phyloP scores from a whole-genome alignment of 2,888 invertebrate genomes.

The Steromphala cineraria region DNA sequence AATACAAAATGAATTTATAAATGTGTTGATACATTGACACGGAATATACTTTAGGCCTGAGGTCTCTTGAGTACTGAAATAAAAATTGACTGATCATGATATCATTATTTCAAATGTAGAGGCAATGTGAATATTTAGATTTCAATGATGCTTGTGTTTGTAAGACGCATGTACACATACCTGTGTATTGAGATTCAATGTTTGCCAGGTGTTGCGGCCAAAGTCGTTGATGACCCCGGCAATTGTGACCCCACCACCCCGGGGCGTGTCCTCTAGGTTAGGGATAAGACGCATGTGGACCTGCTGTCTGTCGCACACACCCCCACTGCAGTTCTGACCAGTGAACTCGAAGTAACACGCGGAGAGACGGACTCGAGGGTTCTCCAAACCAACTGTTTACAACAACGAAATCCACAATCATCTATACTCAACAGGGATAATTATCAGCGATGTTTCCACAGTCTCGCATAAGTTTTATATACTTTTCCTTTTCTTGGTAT shows the following conservation, averaged over 20 bases:
- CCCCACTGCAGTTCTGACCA: slow-evolving; percentile 31
- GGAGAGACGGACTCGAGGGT: slow-evolving; percentile 28
- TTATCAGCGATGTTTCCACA: no score
- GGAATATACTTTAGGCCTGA: no score
- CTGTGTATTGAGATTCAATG: slow-evolving; percentile 27
- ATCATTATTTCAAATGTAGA: no score
- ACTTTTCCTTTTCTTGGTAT: no score
- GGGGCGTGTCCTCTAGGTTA: slow-evolving; percentile 28
- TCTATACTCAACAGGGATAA: no score
- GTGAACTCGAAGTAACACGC: slow-evolving; percentile 34
- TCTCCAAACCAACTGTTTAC: slow-evolving; percentile 24
- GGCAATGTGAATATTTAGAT: no score
- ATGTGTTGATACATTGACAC: no score
- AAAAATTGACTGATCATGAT: no score
- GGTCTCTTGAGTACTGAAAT: no score
- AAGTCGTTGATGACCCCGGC: slow-evolving; percentile 32
- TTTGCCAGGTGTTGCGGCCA: slow-evolving; percentile 30
- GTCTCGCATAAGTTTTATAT: no score
- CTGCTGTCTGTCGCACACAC: slow-evolving; percentile 36
- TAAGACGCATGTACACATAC: not conserved
- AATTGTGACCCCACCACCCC: slow-evolving; percentile 22
- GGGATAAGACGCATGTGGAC: slow-evolving; percentile 36
- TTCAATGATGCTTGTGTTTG: no score
- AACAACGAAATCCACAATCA: not conserved
- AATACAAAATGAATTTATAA: no score